A percentile compares a stretch with the other conserved stretches of the same genome.
These are phyloP conservation scores for Bothrops jararaca DNA, from an alignment of 2,113 vertebrate species.

Conservation along the genomic window DNA sequence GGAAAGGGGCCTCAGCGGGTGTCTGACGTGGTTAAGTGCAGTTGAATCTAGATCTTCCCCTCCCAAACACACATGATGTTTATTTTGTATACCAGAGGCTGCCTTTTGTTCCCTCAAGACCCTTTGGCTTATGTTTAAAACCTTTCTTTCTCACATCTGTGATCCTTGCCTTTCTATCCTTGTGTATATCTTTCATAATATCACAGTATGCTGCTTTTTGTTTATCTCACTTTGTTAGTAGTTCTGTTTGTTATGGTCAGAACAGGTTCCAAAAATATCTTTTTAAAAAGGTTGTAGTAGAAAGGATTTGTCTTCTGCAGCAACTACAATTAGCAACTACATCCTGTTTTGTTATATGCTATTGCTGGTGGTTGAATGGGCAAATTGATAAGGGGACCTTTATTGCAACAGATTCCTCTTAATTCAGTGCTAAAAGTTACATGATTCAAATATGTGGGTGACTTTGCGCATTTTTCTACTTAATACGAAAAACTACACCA, in stretches of 20 bases:
- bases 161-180: not conserved
- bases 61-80: not conserved
- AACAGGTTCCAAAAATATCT: not conserved
- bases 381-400: not conserved
- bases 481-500: not conserved
- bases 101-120: not conserved
- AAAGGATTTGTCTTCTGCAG: not conserved
- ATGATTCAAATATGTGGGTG: not conserved
- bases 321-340: not conserved
- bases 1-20: not conserved
- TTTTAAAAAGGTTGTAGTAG: not conserved
- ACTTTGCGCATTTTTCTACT: not conserved
- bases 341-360: not conserved
- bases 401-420: not conserved
- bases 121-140: not conserved
- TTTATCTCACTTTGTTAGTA: not conserved
- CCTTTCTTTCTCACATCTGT: not conserved
- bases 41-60: not conserved
- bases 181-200: not conserved
- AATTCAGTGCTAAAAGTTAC: not conserved
- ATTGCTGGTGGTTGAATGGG: not conserved
- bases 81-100: not conserved
- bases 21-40: not conserved
- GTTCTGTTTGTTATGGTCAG: not conserved
- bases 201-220: not conserved